phyloP scores from a whole-genome alignment of 2,113 vertebrate genomes.

The Acrocephalus arundinaceus region DNA sequence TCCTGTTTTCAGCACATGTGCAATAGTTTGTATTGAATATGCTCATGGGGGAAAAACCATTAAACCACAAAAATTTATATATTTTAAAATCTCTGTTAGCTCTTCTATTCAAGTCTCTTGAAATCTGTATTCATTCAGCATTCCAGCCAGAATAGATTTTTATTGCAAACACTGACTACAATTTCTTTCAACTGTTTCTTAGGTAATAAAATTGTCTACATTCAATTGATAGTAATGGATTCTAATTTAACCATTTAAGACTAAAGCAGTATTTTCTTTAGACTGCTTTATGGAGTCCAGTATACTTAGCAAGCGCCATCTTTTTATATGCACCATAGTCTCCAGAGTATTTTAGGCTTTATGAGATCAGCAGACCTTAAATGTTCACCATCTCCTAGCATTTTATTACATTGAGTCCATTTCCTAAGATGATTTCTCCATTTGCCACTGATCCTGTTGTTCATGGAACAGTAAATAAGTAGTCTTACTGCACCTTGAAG shows the following conservation, averaged over 20 bases:
- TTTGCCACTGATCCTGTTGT: slow-evolving; percentile 15
- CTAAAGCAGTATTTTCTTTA: neutral
- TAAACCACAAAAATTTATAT: neutral
- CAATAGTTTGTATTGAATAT: neutral
- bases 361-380: slow-evolving; percentile 4
- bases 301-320: neutral
- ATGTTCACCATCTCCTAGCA: neutral
- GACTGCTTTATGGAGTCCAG: neutral
- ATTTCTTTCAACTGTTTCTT: neutral
- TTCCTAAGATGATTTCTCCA: slow-evolving; percentile 15
- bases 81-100: neutral
- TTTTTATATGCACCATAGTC: neutral
- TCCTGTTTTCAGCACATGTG: neutral
- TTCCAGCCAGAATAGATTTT: neutral
- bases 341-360: neutral
- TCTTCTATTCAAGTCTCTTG: neutral
- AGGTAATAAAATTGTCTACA: neutral
- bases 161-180: neutral
- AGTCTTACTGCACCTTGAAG: slow-evolving; percentile 6
- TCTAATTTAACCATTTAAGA: slow-evolving; percentile 25
- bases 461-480: slow-evolving; percentile 20
- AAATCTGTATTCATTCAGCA: neutral
- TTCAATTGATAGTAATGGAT: neutral
- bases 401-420: neutral
- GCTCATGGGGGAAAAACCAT: neutral